phyloP scores from a whole-genome alignment of 2,797 vertebrate genomes.

The Peromyscus eremicus region DNA sequence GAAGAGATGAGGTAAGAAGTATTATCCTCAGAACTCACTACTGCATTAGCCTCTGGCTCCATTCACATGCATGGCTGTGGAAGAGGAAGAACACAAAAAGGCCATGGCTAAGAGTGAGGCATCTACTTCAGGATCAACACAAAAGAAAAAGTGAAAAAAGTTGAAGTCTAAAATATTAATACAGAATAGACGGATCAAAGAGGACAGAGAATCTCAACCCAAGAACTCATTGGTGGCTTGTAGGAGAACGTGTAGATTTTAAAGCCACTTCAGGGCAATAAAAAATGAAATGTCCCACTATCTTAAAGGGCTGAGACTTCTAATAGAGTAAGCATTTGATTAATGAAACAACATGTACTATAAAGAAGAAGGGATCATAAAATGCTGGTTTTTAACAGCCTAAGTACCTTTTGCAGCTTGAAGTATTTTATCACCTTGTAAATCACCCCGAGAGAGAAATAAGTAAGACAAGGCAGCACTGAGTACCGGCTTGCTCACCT shows the following conservation, averaged over 20 bases:
- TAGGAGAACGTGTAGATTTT: slow-evolving; percentile 60
- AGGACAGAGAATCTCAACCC: neutral
- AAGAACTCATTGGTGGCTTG: neutral
- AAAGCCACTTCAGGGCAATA: slow-evolving; percentile 85
- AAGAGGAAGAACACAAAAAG: slow-evolving; percentile 33
- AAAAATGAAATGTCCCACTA: slow-evolving; percentile 87
- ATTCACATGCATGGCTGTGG: neutral
- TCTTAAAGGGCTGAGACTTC: slow-evolving; percentile 85
- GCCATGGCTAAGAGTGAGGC: neutral
- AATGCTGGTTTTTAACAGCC: slow-evolving; percentile 87
- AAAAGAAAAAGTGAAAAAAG: neutral
- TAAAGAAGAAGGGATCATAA: slow-evolving; percentile 88
- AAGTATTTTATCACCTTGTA: slow-evolving; percentile 91
- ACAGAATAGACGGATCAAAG: slow-evolving; percentile 26
- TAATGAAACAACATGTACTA: slow-evolving; percentile 89
- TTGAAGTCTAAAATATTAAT: neutral
- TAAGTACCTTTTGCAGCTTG: slow-evolving; percentile 88
- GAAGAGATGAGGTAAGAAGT: neutral
- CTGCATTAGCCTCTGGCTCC: neutral
- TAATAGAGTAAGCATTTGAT: slow-evolving; percentile 90
- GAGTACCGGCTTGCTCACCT: slow-evolving; percentile 83
- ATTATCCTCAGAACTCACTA: neutral
- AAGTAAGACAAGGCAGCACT: slow-evolving; percentile 84
- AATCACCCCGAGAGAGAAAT: slow-evolving; percentile 88
- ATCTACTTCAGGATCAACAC: neutral